These are phyloP conservation scores for Drosophila nr. perissopoda DNA, from an alignment of 2,888 invertebrate species.

Conservation along the genomic window DNA sequence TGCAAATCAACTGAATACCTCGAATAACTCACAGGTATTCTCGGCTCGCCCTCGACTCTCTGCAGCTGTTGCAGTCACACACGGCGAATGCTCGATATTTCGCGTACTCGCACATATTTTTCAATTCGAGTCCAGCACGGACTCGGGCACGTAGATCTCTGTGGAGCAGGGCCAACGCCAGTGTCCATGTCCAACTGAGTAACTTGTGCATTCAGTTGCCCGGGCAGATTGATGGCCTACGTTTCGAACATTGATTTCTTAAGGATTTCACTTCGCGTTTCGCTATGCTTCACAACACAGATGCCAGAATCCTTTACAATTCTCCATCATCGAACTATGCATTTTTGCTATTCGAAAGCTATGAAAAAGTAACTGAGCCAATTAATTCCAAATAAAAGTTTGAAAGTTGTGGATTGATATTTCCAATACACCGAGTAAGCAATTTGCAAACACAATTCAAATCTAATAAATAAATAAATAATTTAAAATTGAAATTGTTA, in stretches of 20 bases:
- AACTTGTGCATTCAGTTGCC: not conserved
- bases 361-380: not conserved
- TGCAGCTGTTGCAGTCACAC: conserved; percentile 34
- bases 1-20: conserved; percentile 15
- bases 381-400: not conserved
- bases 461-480: too few relatives aligned
- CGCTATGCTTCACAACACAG: not conserved
- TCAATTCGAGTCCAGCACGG: conserved; percentile 41
- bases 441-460: too few relatives aligned
- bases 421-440: not conserved
- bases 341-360: not conserved
- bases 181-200: not conserved
- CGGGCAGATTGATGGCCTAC: not conserved
- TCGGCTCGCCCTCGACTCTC: conserved; percentile 41
- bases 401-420: not conserved
- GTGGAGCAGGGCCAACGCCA: conserved; percentile 8
- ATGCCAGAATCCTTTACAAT: not conserved
- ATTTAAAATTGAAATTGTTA: too few relatives aligned
- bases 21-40: not conserved
- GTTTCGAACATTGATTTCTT: not conserved
- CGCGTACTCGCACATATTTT: conserved; percentile 33
- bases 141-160: conserved; percentile 47
- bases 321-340: not conserved
- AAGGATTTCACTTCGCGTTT: not conserved
- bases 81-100: not conserved